These are phyloP conservation scores for Pseudorhiza aurosa DNA, from an alignment of 30 jellyfish, hydroid and myxozoan species.

Conservation along the genomic window DNA sequence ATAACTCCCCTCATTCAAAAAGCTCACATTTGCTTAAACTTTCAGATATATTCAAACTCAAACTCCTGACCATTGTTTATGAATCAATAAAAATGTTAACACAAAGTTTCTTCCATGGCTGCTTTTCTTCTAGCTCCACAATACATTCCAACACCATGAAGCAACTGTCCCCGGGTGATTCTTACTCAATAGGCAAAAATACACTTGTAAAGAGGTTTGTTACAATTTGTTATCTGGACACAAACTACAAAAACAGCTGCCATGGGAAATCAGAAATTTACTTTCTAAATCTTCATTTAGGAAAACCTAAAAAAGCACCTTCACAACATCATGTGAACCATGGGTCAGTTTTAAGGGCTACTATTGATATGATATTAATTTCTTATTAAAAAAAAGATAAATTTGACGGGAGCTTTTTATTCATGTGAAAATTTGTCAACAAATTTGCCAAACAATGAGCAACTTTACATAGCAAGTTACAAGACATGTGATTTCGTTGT, in stretches of 20 bases:
- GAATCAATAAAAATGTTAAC: neutral
- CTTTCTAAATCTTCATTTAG: neutral
- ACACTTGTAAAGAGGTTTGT: neutral
- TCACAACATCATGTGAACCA: too few relatives aligned
- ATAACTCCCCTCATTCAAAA: neutral
- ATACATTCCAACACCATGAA: neutral
- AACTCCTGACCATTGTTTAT: constrained; percentile 11
- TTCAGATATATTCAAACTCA: constrained; percentile 14
- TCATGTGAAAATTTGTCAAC: too few relatives aligned
- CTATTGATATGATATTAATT: too few relatives aligned
- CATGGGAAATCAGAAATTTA: neutral
- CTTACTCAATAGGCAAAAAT: constrained; percentile 5
- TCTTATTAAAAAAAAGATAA: too few relatives aligned
- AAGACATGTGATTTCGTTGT: too few relatives aligned
- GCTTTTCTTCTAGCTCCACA: too few relatives aligned
- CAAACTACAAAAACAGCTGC: neutral
- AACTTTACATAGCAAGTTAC: too few relatives aligned
- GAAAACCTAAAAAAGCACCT: neutral
- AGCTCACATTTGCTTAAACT: neutral
- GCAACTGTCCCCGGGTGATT: constrained; percentile 2
- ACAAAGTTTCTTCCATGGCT: neutral
- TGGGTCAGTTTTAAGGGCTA: too few relatives aligned
- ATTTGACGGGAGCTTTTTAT: too few relatives aligned
- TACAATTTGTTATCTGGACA: neutral
- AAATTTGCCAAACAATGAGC: too few relatives aligned